Percentiles rank a stretch among this genome's conserved stretches.
phyloP scores from a whole-genome alignment of 2,888 invertebrate species.

The Chrysotoxum bicinctum region DNA sequence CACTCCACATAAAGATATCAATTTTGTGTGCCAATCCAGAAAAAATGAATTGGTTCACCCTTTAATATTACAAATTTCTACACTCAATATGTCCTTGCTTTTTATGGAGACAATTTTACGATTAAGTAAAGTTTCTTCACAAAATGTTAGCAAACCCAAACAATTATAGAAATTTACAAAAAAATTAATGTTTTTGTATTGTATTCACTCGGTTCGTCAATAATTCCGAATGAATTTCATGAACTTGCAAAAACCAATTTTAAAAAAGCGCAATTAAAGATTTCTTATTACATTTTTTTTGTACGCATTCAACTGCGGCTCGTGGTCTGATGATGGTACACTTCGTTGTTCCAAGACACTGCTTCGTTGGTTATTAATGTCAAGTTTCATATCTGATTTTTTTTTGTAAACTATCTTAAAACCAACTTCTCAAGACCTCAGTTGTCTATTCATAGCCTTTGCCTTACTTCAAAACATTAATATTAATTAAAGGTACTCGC shows the following conservation, averaged over 20 bases:
- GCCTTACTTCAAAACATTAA: background rate
- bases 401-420: background rate
- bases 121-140: too few species aligned
- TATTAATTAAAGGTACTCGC: background rate
- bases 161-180: too few species aligned
- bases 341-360: conserved; percentile 61
- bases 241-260: background rate
- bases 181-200: too few species aligned
- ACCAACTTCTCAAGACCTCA: conserved; percentile 19
- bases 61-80: too few species aligned
- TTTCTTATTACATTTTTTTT: background rate
- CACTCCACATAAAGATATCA: too few species aligned
- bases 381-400: conserved; percentile 52
- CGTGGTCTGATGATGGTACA: conserved; percentile 28
- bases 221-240: background rate
- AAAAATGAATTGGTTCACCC: too few species aligned
- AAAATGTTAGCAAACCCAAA: too few species aligned
- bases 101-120: too few species aligned
- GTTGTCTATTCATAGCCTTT: conserved; percentile 29
- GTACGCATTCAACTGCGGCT: conserved; percentile 24
- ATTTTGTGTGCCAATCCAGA: too few species aligned
- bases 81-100: too few species aligned
- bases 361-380: conserved; percentile 64
- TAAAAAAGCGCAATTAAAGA: conserved; percentile 17
- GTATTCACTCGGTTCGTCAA: background rate